Evolutionary conservation across 2,797 vertebrate genomes (phyloP), one percentile per base, ranked within the genome.

Genomic region (Garrulus glandarius): DNA sequence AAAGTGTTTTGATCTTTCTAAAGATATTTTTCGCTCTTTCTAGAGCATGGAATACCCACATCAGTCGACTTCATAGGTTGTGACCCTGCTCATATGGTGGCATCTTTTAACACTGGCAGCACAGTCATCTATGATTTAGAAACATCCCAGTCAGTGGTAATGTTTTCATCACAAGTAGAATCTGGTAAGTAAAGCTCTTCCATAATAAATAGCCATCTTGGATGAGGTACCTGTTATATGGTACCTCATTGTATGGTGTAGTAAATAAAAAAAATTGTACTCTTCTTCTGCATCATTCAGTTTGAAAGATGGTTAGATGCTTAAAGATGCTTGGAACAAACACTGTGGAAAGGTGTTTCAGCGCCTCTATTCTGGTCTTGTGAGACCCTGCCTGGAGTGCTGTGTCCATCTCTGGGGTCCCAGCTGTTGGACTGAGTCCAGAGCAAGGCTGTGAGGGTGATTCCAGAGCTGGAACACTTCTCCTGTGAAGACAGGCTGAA

Each of bases 41-140:
- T 95, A 99, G 99, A 99, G 67, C 98, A 99, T 84, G 99, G 99
- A 60, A 97, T 99, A 96, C 99, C 99, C 88, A 99, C 99, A 20
- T 98, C 99, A 1, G 98, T 99, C 87, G 99, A 99, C 98, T 99
- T 99, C 75, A 99, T 99, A 95, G 99, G 99, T 50, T 99, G 99
- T 96, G 99, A 99, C 95, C 99, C 99, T 91, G 99, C 99, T 96
- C 99, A 99, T 97, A 99, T 99, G 98, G 99, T 99, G 95, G 98
- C 98, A 46, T 99, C 99, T 69, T 99, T 99, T 95, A 99, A 98
- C 97, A 98, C 97, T 39, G 99, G 99, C 84, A 98, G 98, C 68
- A 98, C 99, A 77, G 98, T 99, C 94, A 98, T 99, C 83, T 99
- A 99, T 87, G 99, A 99, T 98, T 98, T 99, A 98, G 99, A 99